These are phyloP conservation scores for Rhinolophus sinicus DNA, from an alignment of 2,113 vertebrate genomes.

Conservation along the genomic window DNA sequence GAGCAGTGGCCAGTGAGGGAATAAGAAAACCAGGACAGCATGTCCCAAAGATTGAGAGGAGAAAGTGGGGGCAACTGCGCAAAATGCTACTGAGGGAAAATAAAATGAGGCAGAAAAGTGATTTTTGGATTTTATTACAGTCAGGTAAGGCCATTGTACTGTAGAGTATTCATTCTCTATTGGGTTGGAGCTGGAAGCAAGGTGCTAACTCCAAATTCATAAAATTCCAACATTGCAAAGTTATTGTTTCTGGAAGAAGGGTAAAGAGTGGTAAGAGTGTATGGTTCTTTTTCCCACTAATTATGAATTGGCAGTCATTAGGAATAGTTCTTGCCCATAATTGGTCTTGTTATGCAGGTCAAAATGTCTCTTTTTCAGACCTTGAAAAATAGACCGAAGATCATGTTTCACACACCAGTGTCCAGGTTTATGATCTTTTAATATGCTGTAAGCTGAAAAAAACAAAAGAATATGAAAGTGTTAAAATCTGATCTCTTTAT, in stretches of 20 bases:
- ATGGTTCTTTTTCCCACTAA: neutral
- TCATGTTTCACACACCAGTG: neutral
- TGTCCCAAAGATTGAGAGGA: neutral
- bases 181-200: neutral
- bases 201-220: neutral
- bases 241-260: slow-evolving; percentile 11
- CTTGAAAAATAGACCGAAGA: neutral
- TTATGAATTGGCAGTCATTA: neutral
- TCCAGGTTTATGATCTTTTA: neutral
- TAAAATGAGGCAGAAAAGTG: neutral
- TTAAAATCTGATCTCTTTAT: neutral
- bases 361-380: neutral
- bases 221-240: neutral
- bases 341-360: neutral
- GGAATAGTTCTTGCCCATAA: neutral
- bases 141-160: too few relatives aligned
- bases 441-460: neutral
- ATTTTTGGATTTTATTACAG: neutral
- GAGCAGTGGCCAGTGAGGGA: neutral
- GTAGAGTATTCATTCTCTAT: neutral
- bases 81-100: neutral
- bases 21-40: neutral
- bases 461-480: neutral
- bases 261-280: neutral
- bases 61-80: neutral